A percentile compares a stretch with the other conserved stretches of the same genome.
Conservation (phyloP, 2,888 invertebrate genomes). For the Oligia latruncula region DNA sequence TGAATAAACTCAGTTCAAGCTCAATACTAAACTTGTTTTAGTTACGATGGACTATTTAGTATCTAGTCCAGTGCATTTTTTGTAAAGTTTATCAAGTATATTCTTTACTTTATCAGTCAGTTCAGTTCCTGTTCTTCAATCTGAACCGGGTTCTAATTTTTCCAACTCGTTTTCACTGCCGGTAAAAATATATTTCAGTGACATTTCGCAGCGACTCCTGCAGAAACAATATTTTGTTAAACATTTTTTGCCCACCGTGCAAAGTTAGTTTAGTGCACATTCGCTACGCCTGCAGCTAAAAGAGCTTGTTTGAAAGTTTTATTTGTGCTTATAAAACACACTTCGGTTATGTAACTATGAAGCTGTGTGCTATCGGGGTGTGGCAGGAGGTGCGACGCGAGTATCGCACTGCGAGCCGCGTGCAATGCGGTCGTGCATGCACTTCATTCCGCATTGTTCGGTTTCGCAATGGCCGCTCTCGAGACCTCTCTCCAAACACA, state of each 20-base stretch:
- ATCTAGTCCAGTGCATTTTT: background rate
- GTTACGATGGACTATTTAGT: background rate
- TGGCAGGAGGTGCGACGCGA: slow-evolving; percentile 45
- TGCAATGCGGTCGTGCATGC: slow-evolving; percentile 76
- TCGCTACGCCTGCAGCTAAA: slow-evolving; percentile 55
- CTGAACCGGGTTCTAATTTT: background rate
- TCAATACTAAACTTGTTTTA: background rate
- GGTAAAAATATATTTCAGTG: slow-evolving; percentile 1
- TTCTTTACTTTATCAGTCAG: background rate
- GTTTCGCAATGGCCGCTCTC: slow-evolving; percentile 79
- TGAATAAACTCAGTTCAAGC: background rate
- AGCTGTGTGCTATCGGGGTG: slow-evolving; percentile 46
- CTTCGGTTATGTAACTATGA: slow-evolving; percentile 33
- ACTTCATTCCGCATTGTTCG: slow-evolving; percentile 86
- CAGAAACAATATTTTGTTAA: slow-evolving; percentile 29
- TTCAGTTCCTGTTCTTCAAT: background rate
- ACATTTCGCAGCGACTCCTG: slow-evolving; percentile 4
- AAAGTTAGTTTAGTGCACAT: slow-evolving; percentile 53
- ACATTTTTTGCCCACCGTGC: slow-evolving; percentile 20
- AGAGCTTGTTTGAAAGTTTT: slow-evolving; percentile 57
- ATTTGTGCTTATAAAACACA: slow-evolving; percentile 48
- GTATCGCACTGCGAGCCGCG: slow-evolving; percentile 43
- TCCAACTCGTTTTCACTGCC: background rate
- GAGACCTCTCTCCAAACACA: slow-evolving; percentile 79
- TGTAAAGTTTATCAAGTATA: slow-evolving; percentile 1